Evolutionary conservation across 2,113 vertebrate genomes (phyloP).

Genomic region (Dromiciops gliroides): DNA sequence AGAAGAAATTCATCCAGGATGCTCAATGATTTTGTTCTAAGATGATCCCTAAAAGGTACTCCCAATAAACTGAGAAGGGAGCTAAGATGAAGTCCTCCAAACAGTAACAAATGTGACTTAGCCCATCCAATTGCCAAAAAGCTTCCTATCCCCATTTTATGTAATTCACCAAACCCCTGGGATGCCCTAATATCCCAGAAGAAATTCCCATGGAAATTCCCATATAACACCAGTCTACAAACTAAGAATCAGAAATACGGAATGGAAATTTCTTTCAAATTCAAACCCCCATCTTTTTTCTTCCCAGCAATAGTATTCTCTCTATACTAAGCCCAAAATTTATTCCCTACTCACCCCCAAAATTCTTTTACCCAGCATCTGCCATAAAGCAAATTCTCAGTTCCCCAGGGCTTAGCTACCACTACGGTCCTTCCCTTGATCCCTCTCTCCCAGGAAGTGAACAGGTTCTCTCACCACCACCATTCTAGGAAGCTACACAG

Average conservation of each 20-base stretch:
- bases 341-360: slow-evolving; percentile 15
- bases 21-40: slow-evolving; percentile 11
- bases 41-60: background rate
- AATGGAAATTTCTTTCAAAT: background rate
- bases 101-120: background rate
- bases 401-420: slow-evolving; percentile 25
- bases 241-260: background rate
- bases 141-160: background rate
- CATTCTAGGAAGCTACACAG: background rate
- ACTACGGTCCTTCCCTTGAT: background rate
- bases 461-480: background rate
- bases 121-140: background rate
- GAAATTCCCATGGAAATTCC: background rate
- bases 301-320: slow-evolving; percentile 17
- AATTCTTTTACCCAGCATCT: background rate
- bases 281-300: slow-evolving; percentile 34
- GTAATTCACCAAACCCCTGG: slow-evolving; percentile 18
- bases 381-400: background rate
- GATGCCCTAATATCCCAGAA: background rate
- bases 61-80: background rate
- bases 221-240: background rate
- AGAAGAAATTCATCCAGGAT: background rate
- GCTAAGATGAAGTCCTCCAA: background rate
- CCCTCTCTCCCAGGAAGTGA: background rate
- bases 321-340: slow-evolving; percentile 20